These are phyloP conservation scores for Mesodorylaimus sp. DNA, from an alignment of 2,888 invertebrate genomes.

Conservation along the genomic window DNA sequence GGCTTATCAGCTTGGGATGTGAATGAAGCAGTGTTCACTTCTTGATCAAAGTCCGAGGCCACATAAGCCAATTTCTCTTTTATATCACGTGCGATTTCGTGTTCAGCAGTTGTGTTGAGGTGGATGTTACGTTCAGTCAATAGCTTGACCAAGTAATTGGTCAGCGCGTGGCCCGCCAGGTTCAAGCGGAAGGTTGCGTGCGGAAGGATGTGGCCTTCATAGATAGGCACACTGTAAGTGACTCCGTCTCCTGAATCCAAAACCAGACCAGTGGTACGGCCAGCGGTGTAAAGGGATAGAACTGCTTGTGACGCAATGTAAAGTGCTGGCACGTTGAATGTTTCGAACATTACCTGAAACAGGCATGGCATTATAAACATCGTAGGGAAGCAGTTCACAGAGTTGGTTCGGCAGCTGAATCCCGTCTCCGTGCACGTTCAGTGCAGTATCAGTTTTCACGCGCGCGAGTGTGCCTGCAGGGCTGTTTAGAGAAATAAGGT, in stretches of 20 bases:
- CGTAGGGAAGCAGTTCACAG: too few relatives aligned
- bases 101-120: constrained; percentile 49
- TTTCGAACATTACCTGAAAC: constrained; percentile 17
- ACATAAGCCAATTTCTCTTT: constrained; percentile 75
- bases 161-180: constrained; percentile 33
- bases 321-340: constrained; percentile 28
- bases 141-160: constrained; percentile 34
- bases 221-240: constrained; percentile 16
- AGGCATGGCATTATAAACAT: too few relatives aligned
- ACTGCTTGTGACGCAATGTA: constrained; percentile 20
- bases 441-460: too few relatives aligned
- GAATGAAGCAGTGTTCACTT: constrained; percentile 68
- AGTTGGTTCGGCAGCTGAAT: too few relatives aligned
- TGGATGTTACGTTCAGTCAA: constrained; percentile 35
- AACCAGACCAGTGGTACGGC: constrained; percentile 19
- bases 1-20: too few relatives aligned
- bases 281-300: constrained; percentile 5
- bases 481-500: too few relatives aligned
- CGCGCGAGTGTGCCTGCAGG: too few relatives aligned
- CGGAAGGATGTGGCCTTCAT: background rate
- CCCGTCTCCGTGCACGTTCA: too few relatives aligned
- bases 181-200: constrained; percentile 21
- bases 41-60: constrained; percentile 69
- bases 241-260: constrained; percentile 29
- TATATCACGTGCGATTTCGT: constrained; percentile 80